Evolutionary conservation across 2,797 vertebrate genomes (phyloP).

Genomic region (Anisognathus igniventris): DNA sequence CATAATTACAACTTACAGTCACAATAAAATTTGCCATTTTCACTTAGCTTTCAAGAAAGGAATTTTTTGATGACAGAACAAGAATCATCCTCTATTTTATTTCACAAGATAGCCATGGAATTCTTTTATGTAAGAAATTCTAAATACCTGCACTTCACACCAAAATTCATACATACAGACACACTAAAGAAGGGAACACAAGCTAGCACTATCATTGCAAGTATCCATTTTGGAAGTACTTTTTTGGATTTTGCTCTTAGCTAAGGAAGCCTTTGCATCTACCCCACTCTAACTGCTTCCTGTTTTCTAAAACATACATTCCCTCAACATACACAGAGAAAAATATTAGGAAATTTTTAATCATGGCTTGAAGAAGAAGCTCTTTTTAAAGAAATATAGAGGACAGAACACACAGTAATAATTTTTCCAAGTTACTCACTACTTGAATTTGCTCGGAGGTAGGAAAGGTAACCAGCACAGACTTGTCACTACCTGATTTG

Average conservation of each 20-base stretch:
- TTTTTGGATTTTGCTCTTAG: background rate
- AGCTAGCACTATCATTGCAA: background rate
- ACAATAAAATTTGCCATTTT: background rate
- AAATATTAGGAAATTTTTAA: background rate
- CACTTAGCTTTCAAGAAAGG: background rate
- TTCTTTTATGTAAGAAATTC: background rate
- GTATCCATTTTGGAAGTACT: background rate
- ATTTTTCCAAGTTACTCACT: background rate
- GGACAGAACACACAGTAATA: background rate
- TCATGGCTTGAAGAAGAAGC: background rate
- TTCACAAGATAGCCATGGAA: background rate
- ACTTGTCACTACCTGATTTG: conserved; percentile 31
- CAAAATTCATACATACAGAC: background rate
- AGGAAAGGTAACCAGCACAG: background rate
- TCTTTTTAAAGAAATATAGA: background rate
- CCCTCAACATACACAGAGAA: background rate
- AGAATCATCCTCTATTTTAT: background rate
- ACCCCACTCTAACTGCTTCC: background rate
- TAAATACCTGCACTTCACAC: background rate
- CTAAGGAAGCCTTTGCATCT: background rate
- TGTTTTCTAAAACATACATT: background rate
- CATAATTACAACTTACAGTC: background rate
- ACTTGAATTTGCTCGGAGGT: background rate
- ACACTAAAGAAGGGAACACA: background rate
- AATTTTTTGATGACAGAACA: background rate